These are phyloP conservation scores for Drosophila pseudotakahashii DNA, from an alignment of 2,888 invertebrate species.

Conservation along the genomic window DNA sequence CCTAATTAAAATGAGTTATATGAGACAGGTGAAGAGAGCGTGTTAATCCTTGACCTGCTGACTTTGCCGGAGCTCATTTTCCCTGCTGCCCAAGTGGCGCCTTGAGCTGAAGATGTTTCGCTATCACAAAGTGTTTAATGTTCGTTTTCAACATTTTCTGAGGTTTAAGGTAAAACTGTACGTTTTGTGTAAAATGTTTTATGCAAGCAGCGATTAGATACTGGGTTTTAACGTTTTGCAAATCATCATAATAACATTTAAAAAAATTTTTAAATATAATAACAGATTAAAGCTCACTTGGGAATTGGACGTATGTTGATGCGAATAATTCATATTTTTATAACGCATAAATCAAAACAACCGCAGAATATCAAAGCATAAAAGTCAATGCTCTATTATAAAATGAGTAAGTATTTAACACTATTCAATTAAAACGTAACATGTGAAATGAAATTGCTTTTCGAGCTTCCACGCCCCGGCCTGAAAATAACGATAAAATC, in stretches of 20 bases:
- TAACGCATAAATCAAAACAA: background rate
- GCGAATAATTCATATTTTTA: too few relatives aligned
- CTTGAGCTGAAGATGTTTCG: conserved; percentile 20
- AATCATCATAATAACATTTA: background rate
- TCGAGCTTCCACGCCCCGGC: too few relatives aligned
- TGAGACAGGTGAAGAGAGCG: conserved; percentile 50
- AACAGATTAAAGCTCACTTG: too few relatives aligned
- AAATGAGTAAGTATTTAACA: background rate
- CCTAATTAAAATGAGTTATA: conserved; percentile 76
- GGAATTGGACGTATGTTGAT: too few relatives aligned
- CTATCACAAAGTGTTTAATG: conserved; percentile 21
- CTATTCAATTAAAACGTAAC: background rate
- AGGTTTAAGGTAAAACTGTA: background rate
- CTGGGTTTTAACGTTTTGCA: background rate
- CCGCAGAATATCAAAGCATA: background rate
- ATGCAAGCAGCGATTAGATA: background rate
- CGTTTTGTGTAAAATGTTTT: background rate
- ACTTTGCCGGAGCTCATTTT: conserved; percentile 29
- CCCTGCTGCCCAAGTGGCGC: conserved; percentile 27
- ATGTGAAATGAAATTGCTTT: background rate
- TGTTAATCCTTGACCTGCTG: conserved; percentile 55
- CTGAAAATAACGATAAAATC: background rate
- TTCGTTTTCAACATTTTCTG: conserved; percentile 1
- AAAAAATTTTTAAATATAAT: too few relatives aligned
- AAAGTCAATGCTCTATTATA: too few relatives aligned